Evolutionary conservation across 2,888 invertebrate species (phyloP), one percentile per base, ranked within the genome.

Genomic region (Patella pellucida): DNA sequence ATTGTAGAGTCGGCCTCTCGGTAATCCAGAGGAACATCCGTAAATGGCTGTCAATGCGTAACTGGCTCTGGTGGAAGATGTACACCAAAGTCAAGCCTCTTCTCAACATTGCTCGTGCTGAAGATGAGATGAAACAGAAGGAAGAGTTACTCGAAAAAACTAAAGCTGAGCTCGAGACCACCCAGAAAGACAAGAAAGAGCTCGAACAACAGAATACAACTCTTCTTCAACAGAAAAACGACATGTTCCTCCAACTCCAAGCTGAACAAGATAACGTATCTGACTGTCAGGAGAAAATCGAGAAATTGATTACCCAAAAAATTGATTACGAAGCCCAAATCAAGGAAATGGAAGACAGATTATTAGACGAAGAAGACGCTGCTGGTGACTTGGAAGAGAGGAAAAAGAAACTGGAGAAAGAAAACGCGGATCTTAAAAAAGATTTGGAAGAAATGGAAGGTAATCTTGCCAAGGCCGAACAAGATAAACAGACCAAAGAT

Each of bases 11-110:
- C 92, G 97, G 98, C 89, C 94, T 99, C 92, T 96, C 97, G 93
- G 95, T 99, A 91, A 97, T 99, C 92, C 99, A 99, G 93, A 95
- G 99, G 92, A 99, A 99, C 94, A 95, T 99, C 94, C 96, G 99
- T 93, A 97, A 97, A 92, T 99, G 99, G 95, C 94, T 99, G 94
- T 95, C 97, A 92, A 95, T 99, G 91, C 96, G 98, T 92, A 99
- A 97, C 93, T 99, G 99, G 99, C 96, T 97, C 91, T 99, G 99
- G 99, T 99, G 97, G 97, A 98, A 98, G 93, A 93, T 99, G 94
- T 99, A 98, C 97, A 95, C 83, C 80, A 88, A 87, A 83, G 87
- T 88, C 75, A 88, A 88, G 82, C 98, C 99, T 90, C 95, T 99
- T 91, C 96, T 99, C 94, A 98, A 97, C 94, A 97, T 97, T 93